Evolutionary conservation across 2,797 vertebrate genomes (phyloP).

Genomic region (Falco peregrinus): DNA sequence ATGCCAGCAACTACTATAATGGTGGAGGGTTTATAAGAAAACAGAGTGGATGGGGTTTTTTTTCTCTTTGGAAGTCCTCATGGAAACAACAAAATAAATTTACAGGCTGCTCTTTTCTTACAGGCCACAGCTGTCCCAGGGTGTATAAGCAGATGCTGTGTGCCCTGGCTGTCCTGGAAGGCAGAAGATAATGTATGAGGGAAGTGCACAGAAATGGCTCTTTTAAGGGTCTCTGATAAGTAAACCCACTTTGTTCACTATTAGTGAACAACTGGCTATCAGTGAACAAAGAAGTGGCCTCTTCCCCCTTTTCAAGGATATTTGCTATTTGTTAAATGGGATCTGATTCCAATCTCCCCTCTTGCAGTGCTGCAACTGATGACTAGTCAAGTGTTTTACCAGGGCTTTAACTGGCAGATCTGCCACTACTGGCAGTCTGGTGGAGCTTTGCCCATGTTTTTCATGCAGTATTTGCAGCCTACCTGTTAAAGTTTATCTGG

Average conservation of each 20-base stretch:
- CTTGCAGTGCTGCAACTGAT: neutral
- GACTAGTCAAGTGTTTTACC: rapidly evolving
- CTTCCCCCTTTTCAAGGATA: neutral
- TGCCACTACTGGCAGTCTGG: neutral
- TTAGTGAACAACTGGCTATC: neutral
- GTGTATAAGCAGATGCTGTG: neutral
- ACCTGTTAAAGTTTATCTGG: neutral
- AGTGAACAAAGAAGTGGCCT: neutral
- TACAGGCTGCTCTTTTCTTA: neutral
- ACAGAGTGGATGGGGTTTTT: neutral
- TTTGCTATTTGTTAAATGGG: neutral
- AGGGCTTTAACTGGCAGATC: neutral
- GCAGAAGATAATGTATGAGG: neutral
- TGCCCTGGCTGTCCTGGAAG: neutral
- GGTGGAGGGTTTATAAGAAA: neutral
- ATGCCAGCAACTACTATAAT: neutral
- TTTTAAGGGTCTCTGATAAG: neutral
- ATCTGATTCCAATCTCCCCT: neutral
- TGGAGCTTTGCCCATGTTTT: neutral
- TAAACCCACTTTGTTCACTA: neutral
- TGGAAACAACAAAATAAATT: neutral
- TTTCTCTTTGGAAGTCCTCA: neutral
- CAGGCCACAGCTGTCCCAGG: neutral
- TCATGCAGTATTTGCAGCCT: neutral
- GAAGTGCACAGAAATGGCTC: neutral